These are phyloP conservation scores for Ruditapes philippinarum DNA, from an alignment of 1,140 invertebrate species.

Conservation along the genomic window DNA sequence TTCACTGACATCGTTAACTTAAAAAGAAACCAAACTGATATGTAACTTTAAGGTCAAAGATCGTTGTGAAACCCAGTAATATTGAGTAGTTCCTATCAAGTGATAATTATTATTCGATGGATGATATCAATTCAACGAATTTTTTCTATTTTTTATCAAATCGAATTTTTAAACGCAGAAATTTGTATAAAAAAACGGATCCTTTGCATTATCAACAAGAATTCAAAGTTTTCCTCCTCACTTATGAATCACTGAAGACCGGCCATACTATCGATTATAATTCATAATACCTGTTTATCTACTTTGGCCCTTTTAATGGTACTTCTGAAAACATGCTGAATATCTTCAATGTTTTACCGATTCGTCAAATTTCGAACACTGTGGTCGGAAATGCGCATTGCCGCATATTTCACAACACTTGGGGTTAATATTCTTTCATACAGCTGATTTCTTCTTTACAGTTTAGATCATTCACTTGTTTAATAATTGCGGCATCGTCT, in stretches of 20 bases:
- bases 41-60: too few relatives aligned
- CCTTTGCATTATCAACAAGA: slow-evolving; percentile 8
- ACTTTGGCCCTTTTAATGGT: background rate
- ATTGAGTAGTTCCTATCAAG: too few relatives aligned
- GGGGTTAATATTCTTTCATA: background rate
- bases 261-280: slow-evolving; percentile 18
- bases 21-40: too few relatives aligned
- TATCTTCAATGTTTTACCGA: background rate
- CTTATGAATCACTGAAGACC: background rate
- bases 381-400: slow-evolving; percentile 20
- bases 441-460: background rate
- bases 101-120: too few relatives aligned
- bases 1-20: too few relatives aligned
- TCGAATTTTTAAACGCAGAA: too few relatives aligned
- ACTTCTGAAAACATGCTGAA: background rate
- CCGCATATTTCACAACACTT: background rate
- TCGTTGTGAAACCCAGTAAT: too few relatives aligned
- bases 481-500: too few relatives aligned
- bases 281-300: too few relatives aligned
- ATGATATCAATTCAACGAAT: too few relatives aligned
- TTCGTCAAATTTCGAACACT: slow-evolving; percentile 2
- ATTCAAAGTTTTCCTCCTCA: background rate
- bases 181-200: background rate
- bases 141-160: too few relatives aligned
- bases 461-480: too few relatives aligned